Conservation (phyloP, 2,113 vertebrate species). For the Rhinolophus ferrumequinum region DNA sequence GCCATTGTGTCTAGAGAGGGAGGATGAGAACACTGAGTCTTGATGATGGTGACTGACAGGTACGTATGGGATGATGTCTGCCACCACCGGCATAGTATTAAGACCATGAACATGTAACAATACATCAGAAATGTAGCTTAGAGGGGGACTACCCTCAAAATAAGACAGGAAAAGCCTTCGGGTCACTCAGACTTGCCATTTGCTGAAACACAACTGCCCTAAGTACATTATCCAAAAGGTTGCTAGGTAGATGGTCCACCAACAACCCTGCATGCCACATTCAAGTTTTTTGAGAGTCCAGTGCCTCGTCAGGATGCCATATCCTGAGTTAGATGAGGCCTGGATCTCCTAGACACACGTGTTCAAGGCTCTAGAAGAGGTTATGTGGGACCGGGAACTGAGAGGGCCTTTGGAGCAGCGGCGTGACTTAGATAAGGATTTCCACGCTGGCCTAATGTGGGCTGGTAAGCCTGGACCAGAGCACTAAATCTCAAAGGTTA, state of each 20-base stretch:
- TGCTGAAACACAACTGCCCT: background rate
- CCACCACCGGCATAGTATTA: too few relatives aligned
- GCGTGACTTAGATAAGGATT: background rate
- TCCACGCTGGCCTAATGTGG: background rate
- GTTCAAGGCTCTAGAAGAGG: background rate
- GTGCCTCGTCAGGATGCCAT: accelerated
- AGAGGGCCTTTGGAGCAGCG: background rate
- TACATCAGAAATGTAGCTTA: background rate
- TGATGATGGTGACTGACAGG: background rate
- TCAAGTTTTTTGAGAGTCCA: background rate
- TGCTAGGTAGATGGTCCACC: background rate
- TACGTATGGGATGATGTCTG: accelerated
- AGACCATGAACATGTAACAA: too few relatives aligned
- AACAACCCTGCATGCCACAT: accelerated
- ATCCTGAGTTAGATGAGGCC: accelerated
- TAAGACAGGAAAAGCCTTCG: background rate
- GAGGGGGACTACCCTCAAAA: background rate
- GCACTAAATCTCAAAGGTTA: background rate
- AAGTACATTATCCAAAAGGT: background rate
- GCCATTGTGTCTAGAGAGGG: background rate
- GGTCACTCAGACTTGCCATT: background rate
- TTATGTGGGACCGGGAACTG: background rate
- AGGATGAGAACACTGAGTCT: background rate
- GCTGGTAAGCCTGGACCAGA: background rate
- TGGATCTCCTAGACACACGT: accelerated